Base-by-base conservation (phyloP, 2,888 invertebrate species). In the Chironomus tentans region DNA sequence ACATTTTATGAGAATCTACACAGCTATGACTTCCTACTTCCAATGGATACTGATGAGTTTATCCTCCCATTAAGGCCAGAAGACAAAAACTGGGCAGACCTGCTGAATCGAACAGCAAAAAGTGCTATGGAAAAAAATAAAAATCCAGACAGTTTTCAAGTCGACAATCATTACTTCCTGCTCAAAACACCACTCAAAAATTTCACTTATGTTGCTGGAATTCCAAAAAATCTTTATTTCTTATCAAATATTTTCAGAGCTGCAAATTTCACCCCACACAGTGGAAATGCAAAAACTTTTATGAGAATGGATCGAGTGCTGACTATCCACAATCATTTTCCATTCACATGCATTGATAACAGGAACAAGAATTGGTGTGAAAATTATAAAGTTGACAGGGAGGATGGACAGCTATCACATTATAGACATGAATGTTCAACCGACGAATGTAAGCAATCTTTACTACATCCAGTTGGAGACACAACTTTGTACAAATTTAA, bases 401-500 rank as follows among this genome's bases (percentile, higher is more conserved):
- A 68, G 3, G 68, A 74, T 46, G 74, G 62, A 21, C 46, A 47
- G n/a, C 13, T 74, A 4, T 28, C 62, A 3, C 74, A 74, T 68
- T 74, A 74, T 24, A 13, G 65, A 6, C 10, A 3, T 13, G 47
- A 21, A n/a, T 74, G 74, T n/a, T 47, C 46, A 1, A 68, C 47
- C n/a, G 13, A 15, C 1, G 65, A 69, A 6, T 76, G 76, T n/a
- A 18, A 76, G 4, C n/a, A 28, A 2, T 69, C 15, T 1, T 56
- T 21, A 10, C 2, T 22, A n/a, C 28, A 76, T n/a, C 15, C 38
- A 21, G 69, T 69, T 15, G 69, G 48, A 21, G 76, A 76, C 13
- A 68, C 68, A 13, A 61, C 76, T 5, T n/a, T 76, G 15, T 76
- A 69, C 56, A 76, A 69, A 22, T 56, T n/a, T n/a, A 76, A 76